Conservation (phyloP, 2,113 vertebrate species). For the Myiozetetes cayanensis region DNA sequence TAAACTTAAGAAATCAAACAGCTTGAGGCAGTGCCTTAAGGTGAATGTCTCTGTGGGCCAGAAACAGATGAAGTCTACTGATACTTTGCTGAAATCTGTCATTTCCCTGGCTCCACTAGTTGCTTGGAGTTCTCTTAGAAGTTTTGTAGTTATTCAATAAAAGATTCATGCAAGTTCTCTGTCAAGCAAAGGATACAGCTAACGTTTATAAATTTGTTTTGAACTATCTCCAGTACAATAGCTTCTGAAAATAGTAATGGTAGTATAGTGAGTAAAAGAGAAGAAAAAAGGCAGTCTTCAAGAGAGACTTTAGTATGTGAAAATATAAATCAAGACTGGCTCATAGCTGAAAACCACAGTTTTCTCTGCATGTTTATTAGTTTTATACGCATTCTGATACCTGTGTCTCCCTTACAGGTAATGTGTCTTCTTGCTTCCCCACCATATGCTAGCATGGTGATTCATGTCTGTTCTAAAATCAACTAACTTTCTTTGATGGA, state of each 20-base stretch:
- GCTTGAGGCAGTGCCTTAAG: neutral
- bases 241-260: neutral
- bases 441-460: accelerated
- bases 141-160: neutral
- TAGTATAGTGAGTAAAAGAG: neutral
- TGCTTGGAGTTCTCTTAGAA: neutral
- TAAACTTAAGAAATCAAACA: neutral
- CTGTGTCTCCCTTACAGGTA: neutral
- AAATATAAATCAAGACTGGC: neutral
- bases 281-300: neutral
- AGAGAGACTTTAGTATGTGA: neutral
- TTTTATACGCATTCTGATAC: neutral
- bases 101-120: neutral
- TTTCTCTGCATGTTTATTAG: neutral
- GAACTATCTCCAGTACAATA: neutral
- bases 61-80: neutral
- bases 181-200: neutral
- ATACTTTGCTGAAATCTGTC: neutral
- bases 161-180: neutral
- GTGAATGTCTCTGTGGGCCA: neutral
- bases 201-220: neutral
- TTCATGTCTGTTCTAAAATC: neutral
- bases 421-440: neutral
- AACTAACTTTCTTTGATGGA: neutral
- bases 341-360: neutral